Evolutionary conservation across 2,113 vertebrate species (phyloP), one percentile per base, ranked within the genome.

Genomic region (Atlantisia rogersi): DNA sequence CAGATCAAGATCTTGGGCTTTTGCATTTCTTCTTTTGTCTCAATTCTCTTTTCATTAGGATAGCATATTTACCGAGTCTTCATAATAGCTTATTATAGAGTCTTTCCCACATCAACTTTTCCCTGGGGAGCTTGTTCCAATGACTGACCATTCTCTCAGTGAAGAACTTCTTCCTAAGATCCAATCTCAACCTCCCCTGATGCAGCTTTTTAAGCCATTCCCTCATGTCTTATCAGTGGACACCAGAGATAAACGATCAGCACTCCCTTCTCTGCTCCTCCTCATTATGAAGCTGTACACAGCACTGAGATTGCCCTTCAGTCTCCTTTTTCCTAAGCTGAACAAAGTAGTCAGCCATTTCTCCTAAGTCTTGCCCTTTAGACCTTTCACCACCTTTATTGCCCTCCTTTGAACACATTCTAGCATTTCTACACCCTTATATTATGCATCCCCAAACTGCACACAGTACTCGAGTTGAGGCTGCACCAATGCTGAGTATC

Each of bases 181-280:
- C 15, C n/a, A 70, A 0, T 32, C n/a, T 69, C 26, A 90, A 44
- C 9, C 35, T 56, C 14, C 19, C 3, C 2, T 25, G 6, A 77
- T 48, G 52, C 2, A 62, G 13, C 7, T 71, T 81, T 76, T 53
- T 40, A 84, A 81, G 19, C 15, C 13, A 68, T 58, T 88, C 69
- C 8, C 16, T 68, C 0, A 0, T 0, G 3, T 42, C 5, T 7
- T 42, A 21, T 58, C 32, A 62, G 37, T 0, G 2, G 12, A 76
- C 6, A 71, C 8, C 15, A 52, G 53, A 67, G 25, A 40, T 2
- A 46, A 50, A 55, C 80, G 8, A 62, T 46, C 35, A 71, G 9
- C 40, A 46, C 15, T 22, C 70, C 0, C 0, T 11, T 52, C 8
- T 62, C 18, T 91, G 3, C 20, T 76, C 17, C 25, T 2, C 6